A percentile compares a stretch with the other conserved stretches of the same genome.
phyloP scores from a whole-genome alignment of 1,140 invertebrate genomes.

The Leptinotarsa defecta region DNA sequence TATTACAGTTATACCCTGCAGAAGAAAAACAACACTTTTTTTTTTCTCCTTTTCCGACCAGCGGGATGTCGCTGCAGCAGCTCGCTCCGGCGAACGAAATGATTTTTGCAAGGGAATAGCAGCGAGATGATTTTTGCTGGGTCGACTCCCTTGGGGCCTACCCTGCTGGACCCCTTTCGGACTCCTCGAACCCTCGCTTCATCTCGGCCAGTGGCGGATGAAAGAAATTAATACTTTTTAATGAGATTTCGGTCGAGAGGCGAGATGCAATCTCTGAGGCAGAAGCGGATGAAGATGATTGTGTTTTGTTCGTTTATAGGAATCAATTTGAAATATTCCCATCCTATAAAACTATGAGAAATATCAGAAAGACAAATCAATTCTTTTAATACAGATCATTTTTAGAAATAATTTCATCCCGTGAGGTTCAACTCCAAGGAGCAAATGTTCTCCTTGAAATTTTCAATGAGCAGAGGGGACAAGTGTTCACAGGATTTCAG shows the following conservation, averaged over 20 bases:
- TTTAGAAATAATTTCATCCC: too few relatives aligned
- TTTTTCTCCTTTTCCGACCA: constrained; percentile 28
- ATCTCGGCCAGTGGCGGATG: constrained; percentile 18
- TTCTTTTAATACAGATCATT: too few relatives aligned
- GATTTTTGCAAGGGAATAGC: constrained; percentile 47
- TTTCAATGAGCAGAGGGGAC: too few relatives aligned
- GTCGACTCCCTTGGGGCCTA: constrained; percentile 48
- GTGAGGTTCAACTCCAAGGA: too few relatives aligned
- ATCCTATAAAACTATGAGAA: too few relatives aligned
- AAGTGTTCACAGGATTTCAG: too few relatives aligned
- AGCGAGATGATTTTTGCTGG: constrained; percentile 55
- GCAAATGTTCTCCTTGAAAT: too few relatives aligned
- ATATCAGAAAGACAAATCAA: too few relatives aligned
- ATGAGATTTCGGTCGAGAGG: constrained; percentile 31
- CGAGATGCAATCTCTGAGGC: background rate
- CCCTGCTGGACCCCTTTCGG: constrained; percentile 37
- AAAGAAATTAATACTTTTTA: constrained; percentile 27
- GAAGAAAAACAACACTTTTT: constrained; percentile 18
- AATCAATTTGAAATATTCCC: too few relatives aligned
- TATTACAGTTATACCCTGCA: background rate
- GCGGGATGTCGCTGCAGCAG: constrained; percentile 10
- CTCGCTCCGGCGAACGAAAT: constrained; percentile 38
- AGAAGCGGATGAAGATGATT: background rate
- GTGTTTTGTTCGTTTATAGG: too few relatives aligned
- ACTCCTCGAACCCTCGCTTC: constrained; percentile 25